Base-by-base conservation (phyloP, 2,888 invertebrate genomes). In the Halictus quadricinctus region DNA sequence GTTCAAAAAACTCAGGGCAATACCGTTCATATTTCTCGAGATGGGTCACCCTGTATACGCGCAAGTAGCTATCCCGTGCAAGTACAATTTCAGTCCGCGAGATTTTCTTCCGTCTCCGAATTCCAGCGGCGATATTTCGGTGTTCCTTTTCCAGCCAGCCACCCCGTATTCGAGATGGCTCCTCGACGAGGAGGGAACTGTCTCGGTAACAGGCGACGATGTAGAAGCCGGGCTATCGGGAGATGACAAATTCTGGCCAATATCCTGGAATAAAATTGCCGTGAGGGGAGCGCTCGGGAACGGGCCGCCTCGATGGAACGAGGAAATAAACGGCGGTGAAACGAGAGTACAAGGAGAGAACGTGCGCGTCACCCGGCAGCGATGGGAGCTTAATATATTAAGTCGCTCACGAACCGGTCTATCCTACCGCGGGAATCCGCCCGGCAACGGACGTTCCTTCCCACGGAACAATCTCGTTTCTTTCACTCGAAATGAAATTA, bases 281-380 rank as follows among this genome's bases (percentile, higher is more conserved):
- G 13, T n/a, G 50, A 41, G 72, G 43, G 36, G 25, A 46, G 25
- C n/a, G 58, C 64, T 70, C 70, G 79, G 81, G 80, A 81, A 83
- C 79, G 54, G 72, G 46, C 76, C 78, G 60, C 66, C 54, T 54
- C 36, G 41, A 66, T 21, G 72, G 46, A 76, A 81, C 72, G 83
- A 80, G 79, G 70, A 80, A 78, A 82, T 84, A 83, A 81, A 76
- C 58, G 73, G 50, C 76, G 72, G 79, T 81, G 72, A 81, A 87
- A 84, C 75, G 87, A 82, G 54, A 66, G 72, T 75, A 79, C 80
- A 73, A 78, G 73, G 74, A 36, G 66, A n/a, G 43, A 76, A 72
- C 54, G 48, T 54, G 54, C 46, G 41, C 58, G 69, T 75, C 72
- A n/a, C 10, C 4, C 64, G 54, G 29, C 76, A 46, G 58, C 75